Evolutionary conservation across 2,888 invertebrate species (phyloP).

Genomic region (Amphimallon solstitiale): DNA sequence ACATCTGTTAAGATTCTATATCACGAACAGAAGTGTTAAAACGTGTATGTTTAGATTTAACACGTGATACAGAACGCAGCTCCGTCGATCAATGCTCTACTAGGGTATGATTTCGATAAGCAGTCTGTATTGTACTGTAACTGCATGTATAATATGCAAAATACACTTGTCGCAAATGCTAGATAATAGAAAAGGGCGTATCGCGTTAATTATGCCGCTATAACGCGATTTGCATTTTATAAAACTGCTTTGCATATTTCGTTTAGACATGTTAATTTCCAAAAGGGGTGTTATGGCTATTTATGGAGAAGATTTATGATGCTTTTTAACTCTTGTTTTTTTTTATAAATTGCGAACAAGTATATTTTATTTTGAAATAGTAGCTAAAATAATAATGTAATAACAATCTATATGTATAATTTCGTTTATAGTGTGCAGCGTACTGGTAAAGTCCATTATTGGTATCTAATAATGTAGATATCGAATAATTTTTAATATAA

Average conservation of each 20-base stretch:
- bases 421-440: too few species aligned
- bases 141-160: constrained; percentile 42
- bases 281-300: background rate
- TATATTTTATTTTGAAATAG: too few species aligned
- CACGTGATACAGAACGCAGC: constrained; percentile 46
- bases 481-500: too few species aligned
- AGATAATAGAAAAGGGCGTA: constrained; percentile 58
- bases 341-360: background rate
- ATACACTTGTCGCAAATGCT: constrained; percentile 57
- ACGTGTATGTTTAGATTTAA: constrained; percentile 52
- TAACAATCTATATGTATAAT: too few species aligned
- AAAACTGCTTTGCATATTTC: constrained; percentile 45
- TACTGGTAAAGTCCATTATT: too few species aligned
- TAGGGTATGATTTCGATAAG: constrained; percentile 31
- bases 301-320: constrained; percentile 4
- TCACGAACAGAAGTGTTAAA: constrained; percentile 53
- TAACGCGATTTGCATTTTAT: constrained; percentile 51
- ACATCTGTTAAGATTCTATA: constrained; percentile 51
- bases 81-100: constrained; percentile 13
- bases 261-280: constrained; percentile 17
- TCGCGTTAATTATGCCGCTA: constrained; percentile 58
- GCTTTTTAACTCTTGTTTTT: background rate
- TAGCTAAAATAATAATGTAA: too few species aligned
- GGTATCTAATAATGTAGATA: too few species aligned
- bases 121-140: constrained; percentile 12